A percentile compares a stretch with the other conserved stretches of the same genome.
Conservation (phyloP, 2,797 vertebrate species). For the Phoebastria nigripes region DNA sequence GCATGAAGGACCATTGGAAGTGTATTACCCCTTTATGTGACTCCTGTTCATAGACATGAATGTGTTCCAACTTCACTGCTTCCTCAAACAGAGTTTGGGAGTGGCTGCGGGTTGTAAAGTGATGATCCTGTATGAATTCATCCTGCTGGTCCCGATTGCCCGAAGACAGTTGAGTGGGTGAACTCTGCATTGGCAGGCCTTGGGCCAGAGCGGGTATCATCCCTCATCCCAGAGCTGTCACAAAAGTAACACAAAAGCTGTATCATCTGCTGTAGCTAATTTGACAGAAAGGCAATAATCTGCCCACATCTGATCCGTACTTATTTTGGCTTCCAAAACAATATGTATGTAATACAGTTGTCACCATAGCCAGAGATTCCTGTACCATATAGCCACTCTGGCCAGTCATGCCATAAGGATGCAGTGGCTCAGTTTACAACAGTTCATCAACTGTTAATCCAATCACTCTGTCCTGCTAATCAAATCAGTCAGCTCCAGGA, state of each 20-base stretch:
- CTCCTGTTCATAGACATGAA: not conserved
- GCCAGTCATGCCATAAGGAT: not conserved
- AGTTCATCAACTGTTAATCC: conserved; percentile 25
- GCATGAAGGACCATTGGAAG: not conserved
- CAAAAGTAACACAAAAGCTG: not conserved
- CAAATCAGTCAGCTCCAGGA: not conserved
- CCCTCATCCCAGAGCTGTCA: not conserved
- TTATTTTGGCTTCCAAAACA: not conserved
- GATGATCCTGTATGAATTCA: not conserved
- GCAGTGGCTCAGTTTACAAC: not conserved
- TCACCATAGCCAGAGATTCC: not conserved
- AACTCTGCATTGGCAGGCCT: not conserved
- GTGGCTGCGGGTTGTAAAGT: not conserved
- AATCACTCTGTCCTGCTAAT: conserved; percentile 40
- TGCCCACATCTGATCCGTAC: not conserved
- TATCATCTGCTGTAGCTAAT: not conserved
- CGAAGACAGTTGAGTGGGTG: not conserved
- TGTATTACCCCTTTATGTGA: not conserved
- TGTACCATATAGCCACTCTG: not conserved
- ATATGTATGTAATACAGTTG: not conserved
- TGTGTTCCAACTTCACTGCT: not conserved
- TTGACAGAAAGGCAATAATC: not conserved
- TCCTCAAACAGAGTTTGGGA: not conserved
- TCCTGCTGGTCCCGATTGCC: not conserved
- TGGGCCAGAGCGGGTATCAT: not conserved